These are phyloP conservation scores for Fregata magnificens DNA, from an alignment of 2,113 vertebrate species.

Conservation along the genomic window DNA sequence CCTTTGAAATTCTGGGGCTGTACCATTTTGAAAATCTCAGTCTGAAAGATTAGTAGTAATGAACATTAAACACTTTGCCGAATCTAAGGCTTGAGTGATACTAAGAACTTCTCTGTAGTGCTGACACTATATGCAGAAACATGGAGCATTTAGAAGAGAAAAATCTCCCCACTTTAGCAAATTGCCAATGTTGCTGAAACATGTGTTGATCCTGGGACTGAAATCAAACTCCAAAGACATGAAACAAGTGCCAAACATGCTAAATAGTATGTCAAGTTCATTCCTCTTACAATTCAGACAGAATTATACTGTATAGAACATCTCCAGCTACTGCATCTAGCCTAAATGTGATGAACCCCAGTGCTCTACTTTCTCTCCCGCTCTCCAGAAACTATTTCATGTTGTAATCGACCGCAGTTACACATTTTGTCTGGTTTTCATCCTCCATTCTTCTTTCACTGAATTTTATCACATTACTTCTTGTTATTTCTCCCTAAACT, in stretches of 20 bases:
- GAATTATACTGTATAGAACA: not conserved
- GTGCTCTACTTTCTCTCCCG: not conserved
- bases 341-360: not conserved
- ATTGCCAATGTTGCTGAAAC: not conserved
- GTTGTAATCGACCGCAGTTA: not conserved
- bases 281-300: not conserved
- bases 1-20: not conserved
- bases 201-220: not conserved
- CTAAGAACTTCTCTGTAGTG: not conserved
- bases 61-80: not conserved
- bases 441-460: not conserved
- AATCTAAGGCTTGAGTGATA: not conserved
- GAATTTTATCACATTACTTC: not conserved
- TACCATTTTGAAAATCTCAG: not conserved
- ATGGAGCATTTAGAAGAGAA: not conserved
- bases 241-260: not conserved
- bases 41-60: not conserved
- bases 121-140: accelerated
- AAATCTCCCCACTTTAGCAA: not conserved
- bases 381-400: not conserved
- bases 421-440: not conserved
- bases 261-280: not conserved
- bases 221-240: not conserved
- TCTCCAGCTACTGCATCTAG: not conserved
- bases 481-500: not conserved